Evolutionary conservation across 1,140 invertebrate species (phyloP).

Genomic region (Apis dorsata): DNA sequence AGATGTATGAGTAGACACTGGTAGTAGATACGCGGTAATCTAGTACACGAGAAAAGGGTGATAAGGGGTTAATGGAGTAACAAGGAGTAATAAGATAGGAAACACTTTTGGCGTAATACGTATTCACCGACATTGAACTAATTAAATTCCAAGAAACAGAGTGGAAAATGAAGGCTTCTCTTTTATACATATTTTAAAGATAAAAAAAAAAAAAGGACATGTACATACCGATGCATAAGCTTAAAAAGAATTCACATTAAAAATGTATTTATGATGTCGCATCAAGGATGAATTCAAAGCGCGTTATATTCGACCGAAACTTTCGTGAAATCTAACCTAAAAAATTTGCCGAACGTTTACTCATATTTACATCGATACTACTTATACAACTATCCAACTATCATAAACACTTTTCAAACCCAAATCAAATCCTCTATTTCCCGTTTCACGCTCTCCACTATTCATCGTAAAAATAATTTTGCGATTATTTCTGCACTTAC

Average conservation of each 20-base stretch:
- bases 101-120: not conserved
- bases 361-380: not conserved
- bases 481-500: not conserved
- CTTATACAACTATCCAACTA: not conserved
- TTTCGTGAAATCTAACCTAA: not conserved
- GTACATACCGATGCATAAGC: too few relatives aligned
- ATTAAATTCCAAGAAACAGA: too few relatives aligned
- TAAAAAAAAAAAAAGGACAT: too few relatives aligned
- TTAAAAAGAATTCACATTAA: too few relatives aligned
- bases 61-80: too few relatives aligned
- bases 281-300: not conserved
- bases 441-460: too few relatives aligned
- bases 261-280: too few relatives aligned
- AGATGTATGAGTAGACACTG: too few relatives aligned
- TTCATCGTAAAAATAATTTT: too few relatives aligned
- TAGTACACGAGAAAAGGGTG: too few relatives aligned
- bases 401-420: not conserved
- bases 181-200: not conserved
- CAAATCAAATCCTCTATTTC: not conserved
- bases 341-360: not conserved
- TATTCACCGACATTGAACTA: not conserved
- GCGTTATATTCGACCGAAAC: too few relatives aligned
- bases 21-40: not conserved
- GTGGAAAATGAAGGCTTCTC: not conserved
- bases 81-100: not conserved